Evolutionary conservation across 2,113 vertebrate genomes (phyloP), one percentile per base, ranked within the genome.

Genomic region (Chamaea fasciata): DNA sequence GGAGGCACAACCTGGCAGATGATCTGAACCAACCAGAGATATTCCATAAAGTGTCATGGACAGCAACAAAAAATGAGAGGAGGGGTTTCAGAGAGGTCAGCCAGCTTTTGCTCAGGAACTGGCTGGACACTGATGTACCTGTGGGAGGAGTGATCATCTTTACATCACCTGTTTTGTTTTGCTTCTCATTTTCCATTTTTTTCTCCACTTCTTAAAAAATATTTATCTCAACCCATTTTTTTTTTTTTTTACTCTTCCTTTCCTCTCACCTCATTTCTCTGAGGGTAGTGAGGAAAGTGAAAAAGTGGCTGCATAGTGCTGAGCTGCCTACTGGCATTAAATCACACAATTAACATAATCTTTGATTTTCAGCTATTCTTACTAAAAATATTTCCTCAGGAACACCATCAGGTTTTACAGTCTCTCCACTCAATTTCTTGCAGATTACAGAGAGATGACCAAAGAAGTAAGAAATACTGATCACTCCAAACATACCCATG

Each of bases 241-340:
- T 68, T 14, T 60, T 44, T 67, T 46, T 77, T 69, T 60, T 21
- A 65, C 15, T 77, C 26, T 60, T 87, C 26, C 4, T 31, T 37
- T 60, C 16, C 47, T 84, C 24, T 56, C 44, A 5, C 15, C 8
- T 5, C 31, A 57, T 22, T 13, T 15, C 22, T 67, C 47, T 53
- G 14, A 4, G 8, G 3, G 2, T 2, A 3, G 10, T 1, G 11
- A 8, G 7, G 9, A 52, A 75, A 57, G 31, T 4, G 2, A 78
- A 17, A 52, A 78, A 90, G 37, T 3, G 2, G 26, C 24, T 70
- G 4, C 31, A 7, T 21, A 67, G 5, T 41, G 31, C 28, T 85
- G 10, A 67, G 55, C 70, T 71, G 37, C n/a, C 24, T 28, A 19
- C 11, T 0, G 0, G 24, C 3, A 4, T 28, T 82, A 82, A 83